Evolutionary conservation across 2,888 invertebrate genomes (phyloP).

Genomic region (Macaria liturata): DNA sequence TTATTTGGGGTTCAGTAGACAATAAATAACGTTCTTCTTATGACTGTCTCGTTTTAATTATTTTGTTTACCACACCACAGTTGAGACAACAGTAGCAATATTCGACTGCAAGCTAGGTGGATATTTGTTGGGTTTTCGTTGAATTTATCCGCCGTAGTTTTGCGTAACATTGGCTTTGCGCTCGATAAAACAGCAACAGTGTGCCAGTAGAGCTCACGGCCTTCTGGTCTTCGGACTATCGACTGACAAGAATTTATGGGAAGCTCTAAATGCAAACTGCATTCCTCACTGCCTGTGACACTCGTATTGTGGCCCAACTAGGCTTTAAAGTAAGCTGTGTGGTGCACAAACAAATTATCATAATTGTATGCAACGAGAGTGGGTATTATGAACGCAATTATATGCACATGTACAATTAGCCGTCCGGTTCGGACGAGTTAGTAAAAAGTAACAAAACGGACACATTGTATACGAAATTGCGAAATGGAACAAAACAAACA

Average conservation of each 20-base stretch:
- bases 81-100: background rate
- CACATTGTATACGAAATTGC: background rate
- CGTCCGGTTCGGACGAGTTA: constrained; percentile 7
- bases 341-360: constrained; percentile 22
- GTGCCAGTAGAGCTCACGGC: constrained; percentile 14
- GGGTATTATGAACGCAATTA: constrained; percentile 10
- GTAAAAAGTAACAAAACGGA: constrained; percentile 1
- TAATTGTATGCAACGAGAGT: constrained; percentile 17
- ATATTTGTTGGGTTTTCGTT: background rate
- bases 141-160: background rate
- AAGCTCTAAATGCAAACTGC: constrained; percentile 39
- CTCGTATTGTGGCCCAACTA: constrained; percentile 28
- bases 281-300: constrained; percentile 39
- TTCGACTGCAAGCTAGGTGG: background rate
- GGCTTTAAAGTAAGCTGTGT: constrained; percentile 25
- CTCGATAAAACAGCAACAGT: constrained; percentile 13
- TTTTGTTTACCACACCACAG: constrained; percentile 22
- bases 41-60: constrained; percentile 11
- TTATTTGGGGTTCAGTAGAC: constrained; percentile 30
- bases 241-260: constrained; percentile 27
- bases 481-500: too few species aligned
- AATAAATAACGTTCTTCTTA: constrained; percentile 22
- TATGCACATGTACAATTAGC: constrained; percentile 12
- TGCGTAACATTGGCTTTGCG: constrained; percentile 1
- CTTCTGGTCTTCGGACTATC: constrained; percentile 28